These are phyloP conservation scores for Psittacus erithacus DNA, from an alignment of 2,113 vertebrate genomes.

Conservation along the genomic window DNA sequence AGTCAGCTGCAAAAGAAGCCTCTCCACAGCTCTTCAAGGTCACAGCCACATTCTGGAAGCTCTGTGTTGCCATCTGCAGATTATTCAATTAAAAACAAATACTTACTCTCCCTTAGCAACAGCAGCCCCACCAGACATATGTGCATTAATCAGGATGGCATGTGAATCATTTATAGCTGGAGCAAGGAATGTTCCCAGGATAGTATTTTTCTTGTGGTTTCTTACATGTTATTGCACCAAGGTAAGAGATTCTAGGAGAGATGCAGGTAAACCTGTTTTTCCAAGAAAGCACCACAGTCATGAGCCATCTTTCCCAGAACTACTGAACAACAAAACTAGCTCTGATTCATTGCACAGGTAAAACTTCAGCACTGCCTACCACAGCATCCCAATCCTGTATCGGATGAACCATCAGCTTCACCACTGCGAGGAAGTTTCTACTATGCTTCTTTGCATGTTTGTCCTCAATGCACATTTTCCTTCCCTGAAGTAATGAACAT, in stretches of 20 bases:
- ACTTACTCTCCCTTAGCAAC: slow-evolving; percentile 56
- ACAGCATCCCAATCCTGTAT: background rate
- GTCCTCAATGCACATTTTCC: background rate
- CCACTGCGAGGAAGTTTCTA: background rate
- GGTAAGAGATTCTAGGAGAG: background rate
- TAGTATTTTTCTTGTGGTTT: background rate
- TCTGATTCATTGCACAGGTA: background rate
- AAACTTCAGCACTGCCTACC: background rate
- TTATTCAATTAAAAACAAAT: slow-evolving; percentile 70
- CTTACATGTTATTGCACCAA: background rate
- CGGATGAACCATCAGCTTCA: background rate
- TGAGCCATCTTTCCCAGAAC: background rate
- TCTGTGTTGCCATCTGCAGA: slow-evolving; percentile 53
- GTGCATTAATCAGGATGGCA: background rate
- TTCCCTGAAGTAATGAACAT: background rate
- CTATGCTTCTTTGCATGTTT: rapidly evolving
- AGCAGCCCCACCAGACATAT: slow-evolving; percentile 7
- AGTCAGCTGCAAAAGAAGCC: slow-evolving; percentile 47
- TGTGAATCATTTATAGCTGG: background rate
- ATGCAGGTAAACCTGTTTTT: background rate
- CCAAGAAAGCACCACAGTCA: background rate
- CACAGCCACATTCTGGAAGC: slow-evolving; percentile 44
- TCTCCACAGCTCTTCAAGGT: slow-evolving; percentile 34
- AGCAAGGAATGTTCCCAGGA: background rate
- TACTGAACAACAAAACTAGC: background rate